Evolutionary conservation across 2,888 invertebrate genomes (phyloP).

Genomic region (Ennomos fuscantarius): DNA sequence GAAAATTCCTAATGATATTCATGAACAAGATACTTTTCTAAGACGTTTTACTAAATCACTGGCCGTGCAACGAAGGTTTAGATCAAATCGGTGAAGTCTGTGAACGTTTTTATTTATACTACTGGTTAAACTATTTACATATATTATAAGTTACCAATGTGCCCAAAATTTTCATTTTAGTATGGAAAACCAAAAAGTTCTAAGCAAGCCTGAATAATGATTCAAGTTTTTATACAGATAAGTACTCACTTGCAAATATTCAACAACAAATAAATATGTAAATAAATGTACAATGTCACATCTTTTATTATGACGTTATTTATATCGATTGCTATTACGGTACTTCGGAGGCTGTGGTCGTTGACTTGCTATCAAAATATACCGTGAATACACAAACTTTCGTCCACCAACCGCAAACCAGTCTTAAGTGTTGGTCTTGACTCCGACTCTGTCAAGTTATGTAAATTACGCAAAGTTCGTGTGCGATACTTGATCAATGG

Average conservation of each 20-base stretch:
- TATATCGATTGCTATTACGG: conserved; percentile 31
- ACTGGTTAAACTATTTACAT: too few relatives aligned
- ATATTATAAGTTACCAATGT: too few relatives aligned
- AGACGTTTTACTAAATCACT: too few relatives aligned
- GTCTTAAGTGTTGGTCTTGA: conserved; percentile 74
- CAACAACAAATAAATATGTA: too few relatives aligned
- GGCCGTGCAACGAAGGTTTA: too few relatives aligned
- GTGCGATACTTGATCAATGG: conserved; percentile 74
- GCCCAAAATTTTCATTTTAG: too few relatives aligned
- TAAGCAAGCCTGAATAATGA: too few relatives aligned
- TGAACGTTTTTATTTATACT: too few relatives aligned
- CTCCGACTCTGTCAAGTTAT: conserved; percentile 73
- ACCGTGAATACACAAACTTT: conserved; percentile 59
- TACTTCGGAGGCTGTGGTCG: conserved; percentile 45
- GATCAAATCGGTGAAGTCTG: too few relatives aligned
- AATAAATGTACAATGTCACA: conserved; percentile 1
- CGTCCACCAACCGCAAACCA: conserved; percentile 52
- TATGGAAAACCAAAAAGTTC: too few relatives aligned
- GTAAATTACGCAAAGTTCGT: conserved; percentile 76
- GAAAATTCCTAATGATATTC: conserved; percentile 35
- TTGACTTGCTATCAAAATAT: conserved; percentile 55
- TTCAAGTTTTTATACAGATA: too few relatives aligned
- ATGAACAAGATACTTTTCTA: conserved; percentile 15
- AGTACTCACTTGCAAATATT: too few relatives aligned
- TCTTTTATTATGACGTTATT: conserved; percentile 7